These are phyloP conservation scores for Myiozetetes cayanensis DNA, from an alignment of 2,113 vertebrate species.

Conservation along the genomic window DNA sequence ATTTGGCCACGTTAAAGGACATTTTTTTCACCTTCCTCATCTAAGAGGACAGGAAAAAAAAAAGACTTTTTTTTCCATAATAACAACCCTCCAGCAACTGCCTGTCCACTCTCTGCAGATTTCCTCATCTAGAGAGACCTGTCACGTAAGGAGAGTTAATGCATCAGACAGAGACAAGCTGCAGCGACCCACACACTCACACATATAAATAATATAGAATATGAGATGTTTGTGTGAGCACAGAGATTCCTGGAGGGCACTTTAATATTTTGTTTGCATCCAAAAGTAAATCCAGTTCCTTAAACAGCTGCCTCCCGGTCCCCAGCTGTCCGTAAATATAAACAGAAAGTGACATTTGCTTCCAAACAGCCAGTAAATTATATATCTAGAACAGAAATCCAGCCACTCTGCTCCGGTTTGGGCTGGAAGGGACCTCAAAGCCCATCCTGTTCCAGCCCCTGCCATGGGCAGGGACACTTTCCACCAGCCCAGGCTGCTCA, in stretches of 20 bases:
- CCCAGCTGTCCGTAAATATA: background rate
- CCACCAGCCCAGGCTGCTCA: background rate
- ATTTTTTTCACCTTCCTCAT: background rate
- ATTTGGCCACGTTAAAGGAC: background rate
- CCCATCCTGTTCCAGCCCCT: background rate
- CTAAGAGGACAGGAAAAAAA: background rate
- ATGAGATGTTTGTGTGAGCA: slow-evolving; percentile 5
- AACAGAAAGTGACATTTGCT: slow-evolving; percentile 1
- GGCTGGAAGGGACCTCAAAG: background rate
- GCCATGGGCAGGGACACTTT: background rate
- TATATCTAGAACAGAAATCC: background rate
- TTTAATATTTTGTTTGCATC: slow-evolving; percentile 47
- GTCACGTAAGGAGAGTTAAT: background rate
- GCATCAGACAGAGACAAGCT: background rate
- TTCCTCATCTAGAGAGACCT: background rate
- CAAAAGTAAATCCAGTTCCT: slow-evolving; percentile 36
- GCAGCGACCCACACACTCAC: background rate
- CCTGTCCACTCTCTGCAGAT: background rate
- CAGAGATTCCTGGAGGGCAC: slow-evolving; percentile 37
- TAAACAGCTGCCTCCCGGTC: slow-evolving; percentile 33
- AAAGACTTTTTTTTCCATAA: fast-evolving
- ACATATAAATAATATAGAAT: slow-evolving; percentile 1
- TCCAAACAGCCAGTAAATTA: background rate
- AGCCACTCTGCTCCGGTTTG: background rate
- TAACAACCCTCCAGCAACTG: background rate